phyloP scores from a whole-genome alignment of 2,113 vertebrate species.

The Sorex araneus region DNA sequence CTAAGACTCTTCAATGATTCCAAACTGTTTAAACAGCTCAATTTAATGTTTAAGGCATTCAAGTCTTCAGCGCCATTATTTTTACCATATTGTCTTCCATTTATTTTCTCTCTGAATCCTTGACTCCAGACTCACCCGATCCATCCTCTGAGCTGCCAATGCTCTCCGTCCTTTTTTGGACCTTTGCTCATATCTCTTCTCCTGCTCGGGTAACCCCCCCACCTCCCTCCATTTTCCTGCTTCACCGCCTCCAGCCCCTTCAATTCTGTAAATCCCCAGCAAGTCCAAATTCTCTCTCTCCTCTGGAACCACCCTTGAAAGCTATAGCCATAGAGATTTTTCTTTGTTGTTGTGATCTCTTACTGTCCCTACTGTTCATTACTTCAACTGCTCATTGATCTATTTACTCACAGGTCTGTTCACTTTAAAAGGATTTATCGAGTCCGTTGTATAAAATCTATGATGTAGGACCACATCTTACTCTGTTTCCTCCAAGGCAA shows the following conservation, averaged over 20 bases:
- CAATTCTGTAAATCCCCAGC: background rate
- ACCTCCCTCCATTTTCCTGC: background rate
- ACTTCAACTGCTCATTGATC: background rate
- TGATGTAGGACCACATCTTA: background rate
- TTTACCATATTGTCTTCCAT: background rate
- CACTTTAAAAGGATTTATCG: background rate
- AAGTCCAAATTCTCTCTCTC: background rate
- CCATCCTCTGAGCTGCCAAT: background rate
- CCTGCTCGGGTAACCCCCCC: too few species aligned
- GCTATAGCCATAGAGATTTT: background rate
- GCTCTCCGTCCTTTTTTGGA: accelerated
- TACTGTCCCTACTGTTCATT: background rate
- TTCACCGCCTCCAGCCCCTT: background rate
- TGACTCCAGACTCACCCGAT: background rate
- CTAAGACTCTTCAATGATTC: background rate
- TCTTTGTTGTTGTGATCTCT: background rate
- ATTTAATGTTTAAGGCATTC: conserved; percentile 9
- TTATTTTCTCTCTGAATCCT: background rate
- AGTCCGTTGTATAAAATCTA: conserved; percentile 21
- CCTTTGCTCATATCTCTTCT: background rate
- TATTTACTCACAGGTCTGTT: background rate
- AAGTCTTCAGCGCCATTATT: background rate
- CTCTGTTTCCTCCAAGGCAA: background rate
- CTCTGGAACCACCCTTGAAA: background rate
- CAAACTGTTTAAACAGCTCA: background rate